Conservation (phyloP, 1,140 invertebrate species). For the Polypedilum pembai region DNA sequence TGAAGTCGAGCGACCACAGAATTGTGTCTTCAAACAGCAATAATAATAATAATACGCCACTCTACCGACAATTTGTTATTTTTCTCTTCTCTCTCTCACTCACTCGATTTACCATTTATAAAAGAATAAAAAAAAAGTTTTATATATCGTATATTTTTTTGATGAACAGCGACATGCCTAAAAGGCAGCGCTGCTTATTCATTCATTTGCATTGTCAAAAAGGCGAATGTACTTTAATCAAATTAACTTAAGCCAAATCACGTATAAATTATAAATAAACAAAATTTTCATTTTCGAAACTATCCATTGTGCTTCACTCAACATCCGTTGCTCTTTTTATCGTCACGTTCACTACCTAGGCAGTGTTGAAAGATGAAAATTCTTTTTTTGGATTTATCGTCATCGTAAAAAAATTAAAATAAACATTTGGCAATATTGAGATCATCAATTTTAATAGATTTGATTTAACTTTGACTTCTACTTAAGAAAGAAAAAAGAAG, state of each 20-base stretch:
- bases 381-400: too few species aligned
- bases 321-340: too few species aligned
- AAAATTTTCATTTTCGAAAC: not conserved
- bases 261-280: not conserved
- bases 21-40: not conserved
- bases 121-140: not conserved
- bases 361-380: too few species aligned
- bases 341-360: too few species aligned
- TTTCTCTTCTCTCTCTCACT: not conserved
- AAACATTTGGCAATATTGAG: too few species aligned
- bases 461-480: too few species aligned
- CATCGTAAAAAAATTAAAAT: too few species aligned
- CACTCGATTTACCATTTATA: too few species aligned
- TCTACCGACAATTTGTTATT: not conserved
- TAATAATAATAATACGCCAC: too few species aligned
- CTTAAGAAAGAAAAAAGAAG: too few species aligned
- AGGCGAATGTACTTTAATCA: slow-evolving; percentile 17
- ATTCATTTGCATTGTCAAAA: not conserved
- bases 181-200: not conserved
- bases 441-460: too few species aligned
- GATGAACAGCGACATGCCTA: not conserved
- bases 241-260: not conserved
- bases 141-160: not conserved
- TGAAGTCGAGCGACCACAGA: not conserved
- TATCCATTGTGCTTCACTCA: not conserved